Conservation (phyloP, 1,140 invertebrate genomes). For the Bombus confusus region DNA sequence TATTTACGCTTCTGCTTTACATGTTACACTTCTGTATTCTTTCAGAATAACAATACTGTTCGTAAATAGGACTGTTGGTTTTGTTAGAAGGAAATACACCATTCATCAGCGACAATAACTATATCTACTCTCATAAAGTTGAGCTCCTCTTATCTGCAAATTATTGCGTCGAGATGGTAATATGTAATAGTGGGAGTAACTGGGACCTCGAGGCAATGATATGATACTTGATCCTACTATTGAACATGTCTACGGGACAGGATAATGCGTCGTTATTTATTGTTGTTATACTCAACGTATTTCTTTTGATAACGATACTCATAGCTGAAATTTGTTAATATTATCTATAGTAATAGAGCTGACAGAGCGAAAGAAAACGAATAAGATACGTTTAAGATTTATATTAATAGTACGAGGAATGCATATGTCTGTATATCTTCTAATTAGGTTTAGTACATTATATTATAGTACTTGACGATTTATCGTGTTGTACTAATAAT, state of each 20-base stretch:
- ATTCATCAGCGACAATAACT: constrained; percentile 15
- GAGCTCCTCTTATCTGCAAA: constrained; percentile 22
- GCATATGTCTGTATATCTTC: too few relatives aligned
- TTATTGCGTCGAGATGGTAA: constrained; percentile 26
- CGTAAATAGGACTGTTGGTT: not conserved
- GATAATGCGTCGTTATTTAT: constrained; percentile 35
- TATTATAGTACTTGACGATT: too few relatives aligned
- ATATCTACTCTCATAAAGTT: constrained; percentile 3
- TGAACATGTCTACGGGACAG: constrained; percentile 30
- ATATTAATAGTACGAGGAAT: too few relatives aligned
- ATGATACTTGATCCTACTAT: constrained; percentile 35
- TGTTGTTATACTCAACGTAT: not conserved
- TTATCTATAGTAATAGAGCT: not conserved
- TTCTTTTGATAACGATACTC: constrained; percentile 7
- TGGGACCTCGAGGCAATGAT: constrained; percentile 32
- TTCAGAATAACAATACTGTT: constrained; percentile 1
- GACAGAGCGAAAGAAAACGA: not conserved
- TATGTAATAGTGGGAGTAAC: constrained; percentile 25
- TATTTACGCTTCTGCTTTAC: not conserved
- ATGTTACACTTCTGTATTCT: not conserved
- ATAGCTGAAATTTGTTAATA: not conserved
- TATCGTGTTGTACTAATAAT: not conserved
- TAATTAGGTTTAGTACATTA: not conserved
- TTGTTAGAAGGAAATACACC: not conserved
- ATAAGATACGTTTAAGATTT: not conserved